A percentile compares a stretch with the other conserved stretches of the same genome.
Conservation (phyloP, 64 coral and sea anemone genomes). For the Trachythela sp. region DNA sequence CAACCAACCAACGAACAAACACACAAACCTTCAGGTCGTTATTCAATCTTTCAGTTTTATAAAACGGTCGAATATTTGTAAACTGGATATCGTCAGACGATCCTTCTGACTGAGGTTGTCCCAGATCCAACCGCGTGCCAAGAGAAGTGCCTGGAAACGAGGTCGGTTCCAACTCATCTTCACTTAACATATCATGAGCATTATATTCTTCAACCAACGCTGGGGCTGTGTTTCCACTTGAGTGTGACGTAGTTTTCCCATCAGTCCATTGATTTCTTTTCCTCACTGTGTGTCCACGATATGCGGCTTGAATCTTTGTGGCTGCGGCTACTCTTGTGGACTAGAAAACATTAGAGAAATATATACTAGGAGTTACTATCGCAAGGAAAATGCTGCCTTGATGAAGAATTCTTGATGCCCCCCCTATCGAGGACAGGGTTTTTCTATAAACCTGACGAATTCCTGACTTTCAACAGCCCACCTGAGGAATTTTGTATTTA, state of each 20-base stretch:
- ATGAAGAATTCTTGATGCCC: no score
- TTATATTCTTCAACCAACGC: background rate
- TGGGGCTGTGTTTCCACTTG: background rate
- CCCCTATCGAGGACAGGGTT: no score
- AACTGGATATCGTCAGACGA: background rate
- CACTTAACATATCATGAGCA: background rate
- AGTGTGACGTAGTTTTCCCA: background rate
- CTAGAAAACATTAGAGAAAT: background rate
- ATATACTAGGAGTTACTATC: no score
- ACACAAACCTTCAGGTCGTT: background rate
- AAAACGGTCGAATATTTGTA: background rate
- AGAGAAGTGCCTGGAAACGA: background rate
- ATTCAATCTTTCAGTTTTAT: background rate
- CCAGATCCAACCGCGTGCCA: background rate
- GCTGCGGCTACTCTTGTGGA: constrained; percentile 53
- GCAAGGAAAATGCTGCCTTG: no score
- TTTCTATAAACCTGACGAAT: no score
- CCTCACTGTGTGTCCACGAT: constrained; percentile 77
- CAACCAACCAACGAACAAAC: no score
- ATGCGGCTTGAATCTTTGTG: constrained; percentile 88
- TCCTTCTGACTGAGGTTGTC: background rate
- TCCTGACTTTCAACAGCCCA: no score
- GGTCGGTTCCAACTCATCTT: background rate
- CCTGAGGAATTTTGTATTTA: no score
- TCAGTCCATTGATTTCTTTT: constrained; percentile 81